Base-by-base conservation (phyloP, 2,888 invertebrate species). In the Drosophila bunnanda region DNA sequence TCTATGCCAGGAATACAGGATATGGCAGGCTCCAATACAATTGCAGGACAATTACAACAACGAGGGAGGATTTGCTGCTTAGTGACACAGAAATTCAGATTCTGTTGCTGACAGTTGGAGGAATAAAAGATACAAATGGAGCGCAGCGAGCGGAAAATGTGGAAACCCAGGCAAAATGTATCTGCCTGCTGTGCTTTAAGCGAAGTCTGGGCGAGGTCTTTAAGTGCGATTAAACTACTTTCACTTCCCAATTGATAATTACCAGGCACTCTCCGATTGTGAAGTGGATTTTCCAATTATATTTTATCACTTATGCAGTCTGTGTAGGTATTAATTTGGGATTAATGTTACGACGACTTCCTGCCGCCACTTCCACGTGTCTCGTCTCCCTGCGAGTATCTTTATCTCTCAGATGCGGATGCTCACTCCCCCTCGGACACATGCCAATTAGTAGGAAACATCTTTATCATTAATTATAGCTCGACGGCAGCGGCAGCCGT, bases 391-490 rank as follows among this genome's bases (percentile, higher is more conserved):
- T 9, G 48, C 25, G 25, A 20, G 46, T 28, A 64, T 64, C 64
- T 65, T 36, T 43, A 25, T 44, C 44, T 44, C 9, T 9, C 25
- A 44, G 44, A 5, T 25, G 44, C 32, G 48, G 34, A 59, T 69
- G 32, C 32, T 20, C 50, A 59, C 48, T 59, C 71, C 61, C 56
- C 61, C 57, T 65, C 65, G 59, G 50, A 52, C 79, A 80, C 68
- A 69, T 78, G 84, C 70, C 88, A 83, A 83, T 83, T 83, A 83
- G 80, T 64, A 59, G 56, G 61, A 80, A 80, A 70, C 64, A 72
- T 65, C 65, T 82, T 72, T 71, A 86, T 80, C 77, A 86, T 80
- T 77, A 85, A 81, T 85, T 85, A 79, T 67, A 69, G 62, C 62
- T 70, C 38, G 25, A 48, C 25, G 41, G 52, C 52, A 28, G 34